phyloP scores from a whole-genome alignment of 2,797 vertebrate genomes.

The Channa striata region DNA sequence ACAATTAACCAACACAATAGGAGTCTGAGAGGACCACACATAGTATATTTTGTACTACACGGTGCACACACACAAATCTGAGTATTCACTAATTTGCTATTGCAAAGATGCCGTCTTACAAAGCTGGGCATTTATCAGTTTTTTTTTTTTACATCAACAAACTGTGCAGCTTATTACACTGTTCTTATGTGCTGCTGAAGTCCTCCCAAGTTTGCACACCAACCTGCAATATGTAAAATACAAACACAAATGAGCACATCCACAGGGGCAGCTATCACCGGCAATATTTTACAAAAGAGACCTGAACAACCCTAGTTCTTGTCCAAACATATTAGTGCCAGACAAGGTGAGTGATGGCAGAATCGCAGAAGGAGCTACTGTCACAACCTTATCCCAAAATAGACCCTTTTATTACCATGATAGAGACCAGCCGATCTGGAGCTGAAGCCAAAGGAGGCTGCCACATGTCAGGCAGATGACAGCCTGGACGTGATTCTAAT shows the following conservation, averaged over 20 bases:
- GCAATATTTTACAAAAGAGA: constrained; percentile 22
- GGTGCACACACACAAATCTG: not conserved
- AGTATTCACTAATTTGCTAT: constrained; percentile 14
- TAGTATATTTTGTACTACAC: not conserved
- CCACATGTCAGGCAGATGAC: constrained; percentile 72
- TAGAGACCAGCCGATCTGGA: constrained; percentile 56
- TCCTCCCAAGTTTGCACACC: constrained; percentile 20
- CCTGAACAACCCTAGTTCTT: constrained; percentile 41
- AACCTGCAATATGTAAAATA: constrained; percentile 45
- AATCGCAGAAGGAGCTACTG: constrained; percentile 28
- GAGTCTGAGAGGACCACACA: not conserved
- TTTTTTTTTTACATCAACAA: too few relatives aligned
- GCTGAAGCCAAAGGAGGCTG: constrained; percentile 50
- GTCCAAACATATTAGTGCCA: constrained; percentile 54
- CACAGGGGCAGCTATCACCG: constrained; percentile 29
- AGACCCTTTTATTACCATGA: constrained; percentile 65
- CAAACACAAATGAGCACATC: constrained; percentile 36
- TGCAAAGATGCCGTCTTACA: not conserved
- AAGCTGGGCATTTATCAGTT: too few relatives aligned
- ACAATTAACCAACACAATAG: constrained; percentile 16
- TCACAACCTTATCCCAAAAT: constrained; percentile 62
- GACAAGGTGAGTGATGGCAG: constrained; percentile 31
- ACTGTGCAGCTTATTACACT: not conserved
- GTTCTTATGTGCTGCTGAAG: constrained; percentile 15
- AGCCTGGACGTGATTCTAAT: constrained; percentile 81